Evolutionary conservation across 1,140 invertebrate genomes (phyloP).

Genomic region (Halesus radiatus): DNA sequence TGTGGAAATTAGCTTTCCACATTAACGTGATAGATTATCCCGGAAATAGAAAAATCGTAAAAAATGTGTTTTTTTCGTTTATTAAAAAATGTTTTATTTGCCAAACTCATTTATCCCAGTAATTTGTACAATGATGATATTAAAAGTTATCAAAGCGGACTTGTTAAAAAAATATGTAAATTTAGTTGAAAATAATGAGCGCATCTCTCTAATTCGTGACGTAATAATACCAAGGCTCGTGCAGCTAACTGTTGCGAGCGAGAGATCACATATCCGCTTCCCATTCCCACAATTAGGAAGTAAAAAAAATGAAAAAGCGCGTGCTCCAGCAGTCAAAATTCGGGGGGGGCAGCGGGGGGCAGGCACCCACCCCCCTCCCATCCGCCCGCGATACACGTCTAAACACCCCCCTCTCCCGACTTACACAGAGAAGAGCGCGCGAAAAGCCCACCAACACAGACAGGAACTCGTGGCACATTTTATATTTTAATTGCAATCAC

Average conservation of each 20-base stretch:
- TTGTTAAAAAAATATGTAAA: too few species aligned
- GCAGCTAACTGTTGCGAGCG: constrained; percentile 43
- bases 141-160: too few species aligned
- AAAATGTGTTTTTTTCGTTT: too few species aligned
- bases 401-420: constrained; percentile 37
- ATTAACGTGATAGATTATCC: too few species aligned
- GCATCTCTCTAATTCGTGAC: not conserved
- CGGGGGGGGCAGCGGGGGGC: constrained; percentile 19
- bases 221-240: constrained; percentile 14
- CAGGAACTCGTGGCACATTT: constrained; percentile 54
- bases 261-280: constrained; percentile 41
- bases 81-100: too few species aligned
- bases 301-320: constrained; percentile 57
- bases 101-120: too few species aligned
- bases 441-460: constrained; percentile 39
- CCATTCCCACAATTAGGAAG: constrained; percentile 52
- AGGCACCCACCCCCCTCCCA: not conserved
- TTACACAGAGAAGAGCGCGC: constrained; percentile 3
- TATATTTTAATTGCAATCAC: constrained; percentile 58
- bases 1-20: too few species aligned
- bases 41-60: too few species aligned
- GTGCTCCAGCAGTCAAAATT: constrained; percentile 57
- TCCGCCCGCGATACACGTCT: constrained; percentile 45
- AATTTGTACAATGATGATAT: too few species aligned
- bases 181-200: too few species aligned